Evolutionary conservation across 1,140 invertebrate genomes (phyloP), one percentile per base, ranked within the genome.

Genomic region (Araneus ventricosus): DNA sequence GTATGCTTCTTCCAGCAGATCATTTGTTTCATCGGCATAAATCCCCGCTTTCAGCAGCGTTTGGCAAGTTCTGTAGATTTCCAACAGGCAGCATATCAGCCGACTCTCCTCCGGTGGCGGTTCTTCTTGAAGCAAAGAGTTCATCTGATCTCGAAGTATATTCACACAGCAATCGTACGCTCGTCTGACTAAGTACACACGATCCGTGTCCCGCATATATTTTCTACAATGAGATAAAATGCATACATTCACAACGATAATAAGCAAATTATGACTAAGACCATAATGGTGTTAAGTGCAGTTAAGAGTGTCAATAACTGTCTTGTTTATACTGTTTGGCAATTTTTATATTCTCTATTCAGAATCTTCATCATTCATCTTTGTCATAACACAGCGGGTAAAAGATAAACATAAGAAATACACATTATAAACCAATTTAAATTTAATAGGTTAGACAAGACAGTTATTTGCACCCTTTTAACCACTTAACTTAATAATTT

Each of bases 141-240:
- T 93, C 93, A 94, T 79, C 52, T 94, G 84, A 27, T 93, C 91
- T 52, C 70, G 27, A 14, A 94, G 70, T 39, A 90, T 87, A 57
- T 80, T 89, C 22, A 94, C 30, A 34, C 90, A 93, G 10, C 39
- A 34, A 27, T 92, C 89, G 84, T 86, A 91, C 8, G 94, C 88
- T 39, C 67, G 30, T 27, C 85, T 59, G 17, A 93, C 92, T 22
- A 95, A 70, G 30, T 34, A 80, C 41, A 94, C 45, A 30, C 94
- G 82, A 87, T 94, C 94, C n/a, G 70, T 84, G 70, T 95, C 94
- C 17, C 93, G 86, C 34, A 95, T 63, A 82, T 94, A 95, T 90
- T 94, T 94, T 34, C 94, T 94, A 85, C 24, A 93, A 84, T 45
- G n/a, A 59, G 7, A n/a, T 34, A 10, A 52, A 52, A 52, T 2